Base-by-base conservation (phyloP, 2,797 vertebrate genomes). In the Muraenolepis orangiensis region DNA sequence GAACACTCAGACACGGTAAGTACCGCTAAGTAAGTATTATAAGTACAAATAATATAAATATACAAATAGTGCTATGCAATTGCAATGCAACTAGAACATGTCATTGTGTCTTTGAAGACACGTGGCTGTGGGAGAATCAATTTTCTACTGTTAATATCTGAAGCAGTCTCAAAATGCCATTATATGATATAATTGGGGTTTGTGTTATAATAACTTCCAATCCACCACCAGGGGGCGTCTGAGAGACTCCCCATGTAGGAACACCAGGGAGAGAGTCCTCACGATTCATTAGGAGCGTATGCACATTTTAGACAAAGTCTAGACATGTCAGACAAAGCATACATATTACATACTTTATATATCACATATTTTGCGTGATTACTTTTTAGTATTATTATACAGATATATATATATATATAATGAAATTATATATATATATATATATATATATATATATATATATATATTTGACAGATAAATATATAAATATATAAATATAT, bases 191-290 rank as follows among this genome's bases (percentile, higher is more conserved):
- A n/a, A 2, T 57, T 57, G 51, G 51, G 51, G 20, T 51, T 38
- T 38, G 12, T 38, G 6, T 38, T 1, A 38, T 11, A 1, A 11
- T 1, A 38, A 38, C 36, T 38, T 38, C 36, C 6, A 36, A 69
- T 72, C 20, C 51, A 20, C 86, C 91, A 90, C 86, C 72, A 87
- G 91, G 84, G 82, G 89, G 86, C 80, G 34, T 83, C 67, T 84
- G 6, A 80, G 75, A 67, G 66, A 6, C 64, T 67, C 23, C 29
- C 20, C 51, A 10, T 23, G 20, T 5, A 38, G 42, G 42, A 46
- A 20, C 6, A 46, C 51, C 51, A 23, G 11, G 23, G 51, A 20
- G 13, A 23, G 20, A 57, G 20, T 57, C 20, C 2, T 57, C 51
- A 57, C 3, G 51, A 20, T 57, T 57, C 20, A 57, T 57, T 57